Evolutionary conservation across 2,797 vertebrate species (phyloP).

Genomic region (Falco naumanni): DNA sequence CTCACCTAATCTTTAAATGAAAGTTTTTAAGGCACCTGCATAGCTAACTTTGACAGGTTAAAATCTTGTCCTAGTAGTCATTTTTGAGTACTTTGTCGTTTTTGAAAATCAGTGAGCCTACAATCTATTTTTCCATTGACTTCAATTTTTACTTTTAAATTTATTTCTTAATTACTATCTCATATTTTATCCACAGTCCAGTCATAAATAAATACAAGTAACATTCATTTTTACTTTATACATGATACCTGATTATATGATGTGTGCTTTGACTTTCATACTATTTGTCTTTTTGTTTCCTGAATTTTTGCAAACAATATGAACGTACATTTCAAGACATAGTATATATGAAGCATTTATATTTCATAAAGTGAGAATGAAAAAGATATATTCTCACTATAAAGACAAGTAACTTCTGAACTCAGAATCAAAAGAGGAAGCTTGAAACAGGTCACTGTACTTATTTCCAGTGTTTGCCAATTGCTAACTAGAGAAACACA

Average conservation of each 20-base stretch:
- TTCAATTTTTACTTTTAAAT: neutral
- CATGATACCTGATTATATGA: neutral
- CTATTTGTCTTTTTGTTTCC: neutral
- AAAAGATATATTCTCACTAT: neutral
- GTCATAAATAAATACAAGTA: neutral
- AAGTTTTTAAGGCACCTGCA: neutral
- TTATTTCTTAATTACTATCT: neutral
- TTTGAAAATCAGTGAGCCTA: neutral
- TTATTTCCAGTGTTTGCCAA: neutral
- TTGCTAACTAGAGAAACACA: neutral
- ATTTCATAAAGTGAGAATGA: neutral
- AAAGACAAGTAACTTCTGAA: neutral
- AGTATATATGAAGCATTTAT: neutral
- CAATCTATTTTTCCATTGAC: neutral
- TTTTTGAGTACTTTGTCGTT: neutral
- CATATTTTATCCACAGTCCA: neutral
- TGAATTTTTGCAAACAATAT: neutral
- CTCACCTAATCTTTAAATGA: neutral
- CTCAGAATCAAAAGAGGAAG: neutral
- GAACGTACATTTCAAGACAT: neutral
- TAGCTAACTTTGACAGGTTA: neutral
- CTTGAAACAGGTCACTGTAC: neutral
- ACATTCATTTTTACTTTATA: neutral
- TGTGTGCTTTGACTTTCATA: neutral
- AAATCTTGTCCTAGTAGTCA: neutral